Evolutionary conservation across 2,113 vertebrate genomes (phyloP).

Genomic region (human (Homo sapiens)): DNA sequence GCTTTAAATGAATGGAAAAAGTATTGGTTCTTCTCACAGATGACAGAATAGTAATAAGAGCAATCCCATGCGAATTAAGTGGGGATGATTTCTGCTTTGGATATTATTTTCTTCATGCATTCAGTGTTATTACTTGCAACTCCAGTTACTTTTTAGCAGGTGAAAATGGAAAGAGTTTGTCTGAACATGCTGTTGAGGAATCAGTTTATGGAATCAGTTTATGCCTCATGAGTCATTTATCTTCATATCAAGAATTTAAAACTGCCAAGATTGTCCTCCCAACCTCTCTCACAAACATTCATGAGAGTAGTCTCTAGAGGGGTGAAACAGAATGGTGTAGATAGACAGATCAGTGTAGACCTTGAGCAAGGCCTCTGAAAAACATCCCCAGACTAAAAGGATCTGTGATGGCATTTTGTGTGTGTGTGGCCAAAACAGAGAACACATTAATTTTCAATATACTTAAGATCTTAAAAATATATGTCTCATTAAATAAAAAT

Average conservation of each 20-base stretch:
- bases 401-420: background rate
- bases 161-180: background rate
- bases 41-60: slow-evolving; percentile 2
- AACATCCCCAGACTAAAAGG: background rate
- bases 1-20: background rate
- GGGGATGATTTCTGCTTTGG: background rate
- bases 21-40: slow-evolving; percentile 17
- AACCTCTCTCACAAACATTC: background rate
- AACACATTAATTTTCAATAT: background rate
- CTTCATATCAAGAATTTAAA: background rate
- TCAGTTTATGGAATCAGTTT: background rate
- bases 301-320: background rate
- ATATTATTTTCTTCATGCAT: background rate
- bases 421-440: background rate
- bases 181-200: background rate
- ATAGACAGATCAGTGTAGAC: background rate
- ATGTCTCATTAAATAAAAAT: background rate
- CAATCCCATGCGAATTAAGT: background rate
- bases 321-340: background rate
- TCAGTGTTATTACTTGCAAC: slow-evolving; percentile 36
- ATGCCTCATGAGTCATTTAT: slow-evolving; percentile 4
- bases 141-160: background rate
- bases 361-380: background rate
- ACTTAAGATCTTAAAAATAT: background rate
- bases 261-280: background rate